A percentile compares a stretch with the other conserved stretches of the same genome.
phyloP scores from a whole-genome alignment of 2,113 vertebrate genomes.

The Neotragus pygmaeus region DNA sequence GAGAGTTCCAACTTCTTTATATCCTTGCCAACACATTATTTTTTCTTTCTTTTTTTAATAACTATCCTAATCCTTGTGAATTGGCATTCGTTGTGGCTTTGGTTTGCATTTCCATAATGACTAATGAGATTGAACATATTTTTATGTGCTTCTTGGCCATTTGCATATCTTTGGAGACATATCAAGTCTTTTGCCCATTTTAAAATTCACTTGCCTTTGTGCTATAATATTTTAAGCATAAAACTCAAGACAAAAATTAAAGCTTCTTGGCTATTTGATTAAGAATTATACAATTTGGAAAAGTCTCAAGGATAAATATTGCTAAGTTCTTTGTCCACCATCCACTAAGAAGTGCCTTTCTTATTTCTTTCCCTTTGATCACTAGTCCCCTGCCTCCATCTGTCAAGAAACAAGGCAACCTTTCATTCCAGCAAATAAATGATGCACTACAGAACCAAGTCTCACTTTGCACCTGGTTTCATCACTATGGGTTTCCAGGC shows the following conservation, averaged over 20 bases:
- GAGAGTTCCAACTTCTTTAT: background rate
- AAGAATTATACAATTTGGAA: background rate
- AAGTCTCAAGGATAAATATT: background rate
- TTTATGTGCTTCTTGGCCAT: background rate
- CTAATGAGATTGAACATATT: background rate
- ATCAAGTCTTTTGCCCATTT: background rate
- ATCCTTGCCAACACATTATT: background rate
- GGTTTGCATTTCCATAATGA: background rate
- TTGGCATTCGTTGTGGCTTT: background rate
- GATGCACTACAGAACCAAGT: background rate
- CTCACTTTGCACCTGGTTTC: background rate
- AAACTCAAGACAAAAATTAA: background rate
- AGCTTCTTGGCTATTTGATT: background rate
- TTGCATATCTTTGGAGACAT: background rate
- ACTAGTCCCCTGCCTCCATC: background rate
- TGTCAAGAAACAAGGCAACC: background rate
- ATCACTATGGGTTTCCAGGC: conserved; percentile 50
- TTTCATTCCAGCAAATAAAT: conserved; percentile 42
- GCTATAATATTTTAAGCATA: background rate
- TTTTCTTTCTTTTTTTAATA: background rate
- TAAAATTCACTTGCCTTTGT: background rate
- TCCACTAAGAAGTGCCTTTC: background rate
- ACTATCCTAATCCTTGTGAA: background rate
- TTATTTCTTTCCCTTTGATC: background rate
- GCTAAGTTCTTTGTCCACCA: background rate